phyloP scores from a whole-genome alignment of 1,140 invertebrate species.

The Megalonaias nervosa region DNA sequence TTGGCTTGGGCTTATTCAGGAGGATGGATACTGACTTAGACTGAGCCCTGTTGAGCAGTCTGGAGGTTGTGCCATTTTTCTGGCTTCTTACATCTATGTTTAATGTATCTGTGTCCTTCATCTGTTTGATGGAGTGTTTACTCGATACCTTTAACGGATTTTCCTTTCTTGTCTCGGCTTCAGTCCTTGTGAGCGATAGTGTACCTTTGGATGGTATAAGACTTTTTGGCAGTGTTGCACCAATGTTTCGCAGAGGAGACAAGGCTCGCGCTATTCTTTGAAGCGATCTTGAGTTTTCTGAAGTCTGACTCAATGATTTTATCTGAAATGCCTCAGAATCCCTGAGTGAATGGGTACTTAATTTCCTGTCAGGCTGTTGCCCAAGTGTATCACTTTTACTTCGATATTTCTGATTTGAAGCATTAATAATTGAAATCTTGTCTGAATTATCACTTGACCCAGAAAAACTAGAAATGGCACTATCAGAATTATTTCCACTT shows the following conservation, averaged over 20 bases:
- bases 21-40: conserved; percentile 17
- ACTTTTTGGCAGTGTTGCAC: no score
- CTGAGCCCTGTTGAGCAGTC: background rate
- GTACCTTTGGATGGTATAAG: no score
- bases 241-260: no score
- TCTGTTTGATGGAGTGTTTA: no score
- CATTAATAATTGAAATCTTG: conserved; percentile 14
- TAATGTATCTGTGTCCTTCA: no score
- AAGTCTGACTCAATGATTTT: conserved; percentile 16
- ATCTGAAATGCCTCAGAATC: conserved; percentile 9
- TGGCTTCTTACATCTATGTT: no score
- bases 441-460: conserved; percentile 54
- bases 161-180: no score
- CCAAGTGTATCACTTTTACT: conserved; percentile 23
- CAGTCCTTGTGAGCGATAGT: no score
- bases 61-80: no score
- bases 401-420: conserved; percentile 1
- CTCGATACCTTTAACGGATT: no score
- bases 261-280: conserved; percentile 5
- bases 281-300: conserved; percentile 21
- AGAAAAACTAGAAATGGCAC: conserved; percentile 59
- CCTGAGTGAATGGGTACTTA: background rate
- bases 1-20: conserved; percentile 18
- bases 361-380: no score
- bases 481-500: conserved; percentile 51